Percentiles rank a stretch among this genome's conserved stretches.
Conservation (phyloP, 2,888 invertebrate genomes). For the Keiferia lycopersicella region DNA sequence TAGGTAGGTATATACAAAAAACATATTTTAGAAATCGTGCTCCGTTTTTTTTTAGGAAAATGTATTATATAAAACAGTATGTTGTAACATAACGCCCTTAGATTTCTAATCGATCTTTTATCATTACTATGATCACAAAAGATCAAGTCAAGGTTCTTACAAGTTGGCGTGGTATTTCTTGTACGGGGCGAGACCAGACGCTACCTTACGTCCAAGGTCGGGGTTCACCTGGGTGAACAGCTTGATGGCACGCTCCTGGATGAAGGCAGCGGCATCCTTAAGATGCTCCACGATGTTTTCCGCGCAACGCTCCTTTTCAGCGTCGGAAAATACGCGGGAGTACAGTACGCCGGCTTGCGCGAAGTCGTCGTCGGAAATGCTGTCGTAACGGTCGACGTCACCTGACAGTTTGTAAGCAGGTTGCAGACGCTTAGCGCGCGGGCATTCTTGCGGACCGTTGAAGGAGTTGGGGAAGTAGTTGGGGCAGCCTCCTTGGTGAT, state of each 20-base stretch:
- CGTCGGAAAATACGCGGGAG: conserved; percentile 88
- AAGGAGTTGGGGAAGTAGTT: conserved; percentile 99
- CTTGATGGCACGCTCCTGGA: conserved; percentile 92
- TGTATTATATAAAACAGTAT: too few relatives aligned
- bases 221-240: conserved; percentile 91
- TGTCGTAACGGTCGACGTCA: conserved; percentile 90
- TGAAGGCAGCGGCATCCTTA: conserved; percentile 89
- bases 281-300: conserved; percentile 91
- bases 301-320: conserved; percentile 86
- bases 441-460: conserved; percentile 89
- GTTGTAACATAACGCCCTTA: too few relatives aligned
- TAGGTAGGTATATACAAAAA: too few relatives aligned
- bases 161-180: conserved; percentile 82
- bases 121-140: too few relatives aligned
- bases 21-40: too few relatives aligned
- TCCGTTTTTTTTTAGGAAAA: too few relatives aligned
- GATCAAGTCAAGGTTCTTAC: conserved; percentile 51
- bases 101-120: too few relatives aligned
- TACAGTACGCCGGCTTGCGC: conserved; percentile 92
- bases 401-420: conserved; percentile 84
- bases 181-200: conserved; percentile 83
- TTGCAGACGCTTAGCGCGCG: conserved; percentile 82
- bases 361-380: conserved; percentile 93
- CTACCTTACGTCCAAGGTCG: conserved; percentile 88
- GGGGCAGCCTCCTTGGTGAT: conserved; percentile 93